Base-by-base conservation (phyloP, 2,113 vertebrate species). In the Hystrix brachyura region DNA sequence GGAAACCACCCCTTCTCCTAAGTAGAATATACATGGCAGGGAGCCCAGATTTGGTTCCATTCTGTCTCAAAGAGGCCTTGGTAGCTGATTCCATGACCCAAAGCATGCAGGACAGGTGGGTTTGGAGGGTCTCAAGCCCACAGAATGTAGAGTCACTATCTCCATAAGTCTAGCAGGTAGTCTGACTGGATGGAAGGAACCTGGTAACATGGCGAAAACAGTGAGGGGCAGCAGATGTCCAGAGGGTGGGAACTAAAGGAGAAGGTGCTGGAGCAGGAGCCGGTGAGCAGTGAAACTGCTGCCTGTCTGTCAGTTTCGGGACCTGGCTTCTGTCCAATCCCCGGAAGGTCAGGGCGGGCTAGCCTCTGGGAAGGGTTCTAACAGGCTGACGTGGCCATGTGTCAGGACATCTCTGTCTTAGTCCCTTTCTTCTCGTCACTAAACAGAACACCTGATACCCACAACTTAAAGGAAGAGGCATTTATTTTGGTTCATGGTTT, bases 321-420 rank as follows among this genome's bases (percentile, higher is more conserved):
- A 82, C 23, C 27, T 69, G 46, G 15, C 65, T 59, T 96, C 59
- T 79, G 15, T 64, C 5, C n/a, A 62, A 65, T 13, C 51, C 21
- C 25, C 53, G 29, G 53, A 29, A 89, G 43, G n/a, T 5, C 53
- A 55, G 38, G 64, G 34, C 59, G 55, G 38, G 23, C 6, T 32
- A 27, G 88, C 89, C 65, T 90, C 43, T n/a, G 21, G 48, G 84
- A 59, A 95, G 29, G 43, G 32, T 60, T 57, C 51, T 67, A 19
- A 19, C 34, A 13, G 23, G 48, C 21, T 9, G 1, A 59, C 17
- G 15, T 1, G 21, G 27, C 29, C 29, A 3, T 19, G 5, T 2
- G 0, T 72, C 4, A 51, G 67, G 9, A 32, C 3, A 1, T 51
- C 87, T 72, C 46, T 43, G 17, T 38, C 67, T 71, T 71, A 21